These are phyloP conservation scores for Netelia melanura DNA, from an alignment of 2,888 invertebrate species.

Conservation along the genomic window DNA sequence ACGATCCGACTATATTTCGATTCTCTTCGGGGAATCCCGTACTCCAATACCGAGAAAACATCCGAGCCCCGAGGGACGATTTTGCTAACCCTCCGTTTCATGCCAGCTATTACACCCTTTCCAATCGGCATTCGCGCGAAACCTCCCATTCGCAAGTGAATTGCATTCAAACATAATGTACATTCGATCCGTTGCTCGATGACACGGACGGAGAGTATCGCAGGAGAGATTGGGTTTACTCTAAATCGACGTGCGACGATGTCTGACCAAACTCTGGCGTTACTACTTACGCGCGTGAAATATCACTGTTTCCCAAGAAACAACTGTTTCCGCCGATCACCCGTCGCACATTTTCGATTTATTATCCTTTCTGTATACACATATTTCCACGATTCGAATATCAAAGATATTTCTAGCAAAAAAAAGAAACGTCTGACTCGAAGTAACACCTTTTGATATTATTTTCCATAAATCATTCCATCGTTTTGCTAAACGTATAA, in stretches of 20 bases:
- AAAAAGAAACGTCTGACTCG: background rate
- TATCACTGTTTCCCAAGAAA: background rate
- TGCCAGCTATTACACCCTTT: conserved; percentile 20
- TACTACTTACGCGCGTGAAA: conserved; percentile 37
- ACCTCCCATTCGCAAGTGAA: conserved; percentile 52
- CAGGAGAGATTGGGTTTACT: conserved; percentile 33
- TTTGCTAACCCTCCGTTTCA: conserved; percentile 35
- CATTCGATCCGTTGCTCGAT: conserved; percentile 16
- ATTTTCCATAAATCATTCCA: background rate
- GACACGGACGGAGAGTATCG: background rate
- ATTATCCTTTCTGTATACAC: too few species aligned
- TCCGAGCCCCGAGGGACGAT: conserved; percentile 51
- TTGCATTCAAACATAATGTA: conserved; percentile 60
- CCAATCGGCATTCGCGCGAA: conserved; percentile 14
- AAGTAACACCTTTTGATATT: background rate
- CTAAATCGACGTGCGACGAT: background rate
- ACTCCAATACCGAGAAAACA: conserved; percentile 50
- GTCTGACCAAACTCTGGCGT: conserved; percentile 51
- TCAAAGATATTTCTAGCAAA: too few species aligned
- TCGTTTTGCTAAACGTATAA: background rate
- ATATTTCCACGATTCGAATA: background rate
- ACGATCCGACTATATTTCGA: conserved; percentile 38
- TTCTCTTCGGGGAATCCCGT: conserved; percentile 44
- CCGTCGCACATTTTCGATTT: too few species aligned
- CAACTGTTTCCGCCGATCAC: background rate